Evolutionary conservation across 2,888 invertebrate genomes (phyloP).

Genomic region (Phalera bucephala): DNA sequence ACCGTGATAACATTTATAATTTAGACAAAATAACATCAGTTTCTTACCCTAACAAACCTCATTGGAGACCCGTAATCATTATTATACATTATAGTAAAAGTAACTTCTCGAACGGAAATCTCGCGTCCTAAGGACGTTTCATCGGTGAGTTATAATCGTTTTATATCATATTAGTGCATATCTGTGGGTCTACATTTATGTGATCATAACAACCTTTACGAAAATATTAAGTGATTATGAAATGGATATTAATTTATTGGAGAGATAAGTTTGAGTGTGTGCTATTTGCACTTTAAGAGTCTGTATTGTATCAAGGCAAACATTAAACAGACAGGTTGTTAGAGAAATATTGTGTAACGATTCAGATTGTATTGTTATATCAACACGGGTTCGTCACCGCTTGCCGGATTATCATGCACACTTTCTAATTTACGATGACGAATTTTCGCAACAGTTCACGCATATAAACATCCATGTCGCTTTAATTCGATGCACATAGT

Average conservation of each 20-base stretch:
- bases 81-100: not conserved
- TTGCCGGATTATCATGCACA: slow-evolving; percentile 49
- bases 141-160: slow-evolving; percentile 21
- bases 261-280: no score
- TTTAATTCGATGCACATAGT: slow-evolving; percentile 40
- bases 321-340: slow-evolving; percentile 14
- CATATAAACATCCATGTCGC: slow-evolving; percentile 41
- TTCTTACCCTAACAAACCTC: slow-evolving; percentile 16
- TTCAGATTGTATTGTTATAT: slow-evolving; percentile 21
- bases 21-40: slow-evolving; percentile 9
- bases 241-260: no score
- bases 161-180: not conserved
- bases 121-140: slow-evolving; percentile 7
- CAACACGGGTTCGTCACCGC: slow-evolving; percentile 34
- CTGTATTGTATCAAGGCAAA: no score
- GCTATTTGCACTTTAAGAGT: no score
- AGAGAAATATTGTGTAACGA: slow-evolving; percentile 23
- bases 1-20: slow-evolving; percentile 19
- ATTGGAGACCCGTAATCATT: not conserved
- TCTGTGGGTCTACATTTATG: no score
- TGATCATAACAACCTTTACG: no score
- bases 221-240: no score
- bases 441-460: slow-evolving; percentile 57
- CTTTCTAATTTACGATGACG: slow-evolving; percentile 77
- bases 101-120: not conserved